Base-by-base conservation (phyloP, 2,113 vertebrate genomes). In the Coryphaenoides rupestris region DNA sequence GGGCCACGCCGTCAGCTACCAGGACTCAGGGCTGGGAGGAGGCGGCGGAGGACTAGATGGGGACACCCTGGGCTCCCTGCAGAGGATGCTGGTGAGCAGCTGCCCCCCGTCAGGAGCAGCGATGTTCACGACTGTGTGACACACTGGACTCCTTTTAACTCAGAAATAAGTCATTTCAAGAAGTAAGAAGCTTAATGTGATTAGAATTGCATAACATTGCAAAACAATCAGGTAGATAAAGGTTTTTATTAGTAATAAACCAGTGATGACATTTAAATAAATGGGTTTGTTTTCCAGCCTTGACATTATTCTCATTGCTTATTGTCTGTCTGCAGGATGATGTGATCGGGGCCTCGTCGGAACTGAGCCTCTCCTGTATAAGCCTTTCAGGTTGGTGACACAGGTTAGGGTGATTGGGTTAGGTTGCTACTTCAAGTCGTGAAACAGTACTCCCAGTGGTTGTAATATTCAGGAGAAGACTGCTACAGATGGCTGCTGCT, bases 351-450 rank as follows among this genome's bases (percentile, higher is more conserved):
- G 68, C 75, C 0, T 92, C 91, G 16, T 87, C 85, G 0, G 87
- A 90, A 59, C 83, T 89, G 0, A 90, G 90, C 55, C 74, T 92
- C 17, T 92, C 93, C 73, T 93, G 91, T 68, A 82, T 90, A 77
- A 93, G 92, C 75, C 81, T 93, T 24, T 90, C 90, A 78, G 93
- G 93, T 93, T 77, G 50, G 84, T 69, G 33, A 12, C 13, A 40
- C 33, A 40, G 33, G 33, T 40, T 40, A 12, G 33, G 33, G 33
- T 40, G n/a, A 33, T 33, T 1, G 28, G 28, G 24, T 6, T 26
- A 6, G 24, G 24, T n/a, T n/a, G 28, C 4, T 40, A 40, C n/a
- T n/a, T n/a, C n/a, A n/a, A n/a, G n/a, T n/a, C n/a, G n/a, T n/a
- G n/a, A n/a, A n/a, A n/a, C n/a, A n/a, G n/a, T n/a, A n/a, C n/a